phyloP scores from a whole-genome alignment of 2,888 invertebrate species.

The Xestoiulus laeticollis region DNA sequence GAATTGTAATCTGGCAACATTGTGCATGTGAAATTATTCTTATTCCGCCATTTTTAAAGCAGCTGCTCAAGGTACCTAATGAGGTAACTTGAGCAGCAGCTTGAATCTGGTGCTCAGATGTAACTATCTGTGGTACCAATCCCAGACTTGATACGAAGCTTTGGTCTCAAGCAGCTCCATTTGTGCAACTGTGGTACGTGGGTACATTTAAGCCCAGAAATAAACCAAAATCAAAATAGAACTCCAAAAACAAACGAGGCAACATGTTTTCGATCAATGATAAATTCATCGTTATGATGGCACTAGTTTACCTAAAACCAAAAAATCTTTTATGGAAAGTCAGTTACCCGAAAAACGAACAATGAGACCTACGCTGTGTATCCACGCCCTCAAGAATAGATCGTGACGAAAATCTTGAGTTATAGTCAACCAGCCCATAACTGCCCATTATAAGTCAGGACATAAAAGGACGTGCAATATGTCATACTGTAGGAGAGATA shows the following conservation, averaged over 20 bases:
- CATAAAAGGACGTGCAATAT: neutral
- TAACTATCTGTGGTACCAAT: too few relatives aligned
- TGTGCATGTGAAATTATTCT: too few relatives aligned
- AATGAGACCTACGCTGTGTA: neutral
- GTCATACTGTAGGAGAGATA: neutral
- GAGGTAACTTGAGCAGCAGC: too few relatives aligned
- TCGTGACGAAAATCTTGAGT: conserved; percentile 43
- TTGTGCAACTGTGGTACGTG: too few relatives aligned
- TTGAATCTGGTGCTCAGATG: too few relatives aligned
- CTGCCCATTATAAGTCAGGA: neutral
- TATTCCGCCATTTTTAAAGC: too few relatives aligned
- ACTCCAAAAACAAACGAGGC: neutral
- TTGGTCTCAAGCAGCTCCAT: too few relatives aligned
- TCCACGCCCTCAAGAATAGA: neutral
- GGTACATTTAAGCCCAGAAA: too few relatives aligned
- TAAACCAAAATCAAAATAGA: too few relatives aligned
- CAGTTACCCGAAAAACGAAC: neutral
- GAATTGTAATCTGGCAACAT: too few relatives aligned
- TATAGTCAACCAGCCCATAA: neutral
- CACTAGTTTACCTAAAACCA: neutral
- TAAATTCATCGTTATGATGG: neutral
- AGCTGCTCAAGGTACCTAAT: too few relatives aligned
- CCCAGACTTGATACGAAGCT: too few relatives aligned
- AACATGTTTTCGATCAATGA: neutral
- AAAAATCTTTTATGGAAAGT: neutral